These are phyloP conservation scores for Genyomyrus donnyi DNA, from an alignment of 2,113 vertebrate genomes.

Conservation along the genomic window DNA sequence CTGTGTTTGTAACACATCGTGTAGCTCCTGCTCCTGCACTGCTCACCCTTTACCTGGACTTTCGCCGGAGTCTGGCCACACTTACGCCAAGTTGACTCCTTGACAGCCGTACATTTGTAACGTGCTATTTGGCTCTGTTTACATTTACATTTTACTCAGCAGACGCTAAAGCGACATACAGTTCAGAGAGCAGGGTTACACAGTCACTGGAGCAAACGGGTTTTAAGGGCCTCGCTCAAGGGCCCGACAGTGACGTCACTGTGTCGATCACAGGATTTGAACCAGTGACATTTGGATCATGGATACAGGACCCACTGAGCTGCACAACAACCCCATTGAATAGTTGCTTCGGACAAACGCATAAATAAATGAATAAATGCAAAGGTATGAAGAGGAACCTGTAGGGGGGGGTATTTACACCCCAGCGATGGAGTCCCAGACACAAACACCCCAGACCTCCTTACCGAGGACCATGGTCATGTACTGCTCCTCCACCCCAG, in stretches of 20 bases:
- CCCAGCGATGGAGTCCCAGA: not conserved
- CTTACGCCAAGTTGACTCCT: not conserved
- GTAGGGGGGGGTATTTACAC: not conserved
- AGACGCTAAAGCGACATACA: not conserved
- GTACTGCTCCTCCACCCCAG: constrained; percentile 66
- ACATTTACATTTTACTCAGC: not conserved
- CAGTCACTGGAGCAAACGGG: not conserved
- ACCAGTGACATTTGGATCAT: not conserved
- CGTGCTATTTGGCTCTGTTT: not conserved
- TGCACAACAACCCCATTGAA: not conserved
- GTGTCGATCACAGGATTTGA: not conserved
- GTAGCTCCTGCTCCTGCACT: not conserved
- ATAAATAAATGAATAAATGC: not conserved
- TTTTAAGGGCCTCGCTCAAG: not conserved
- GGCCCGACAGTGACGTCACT: not conserved
- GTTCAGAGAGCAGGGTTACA: not conserved
- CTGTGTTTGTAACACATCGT: not conserved
- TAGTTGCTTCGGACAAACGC: not conserved
- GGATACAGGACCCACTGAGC: not conserved
- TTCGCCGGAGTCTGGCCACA: not conserved
- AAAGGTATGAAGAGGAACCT: not conserved
- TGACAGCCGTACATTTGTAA: not conserved
- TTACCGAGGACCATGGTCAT: constrained; percentile 74
- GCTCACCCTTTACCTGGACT: not conserved
- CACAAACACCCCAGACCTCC: not conserved